phyloP scores from a whole-genome alignment of 2,797 vertebrate species.

The Erithacus rubecula region DNA sequence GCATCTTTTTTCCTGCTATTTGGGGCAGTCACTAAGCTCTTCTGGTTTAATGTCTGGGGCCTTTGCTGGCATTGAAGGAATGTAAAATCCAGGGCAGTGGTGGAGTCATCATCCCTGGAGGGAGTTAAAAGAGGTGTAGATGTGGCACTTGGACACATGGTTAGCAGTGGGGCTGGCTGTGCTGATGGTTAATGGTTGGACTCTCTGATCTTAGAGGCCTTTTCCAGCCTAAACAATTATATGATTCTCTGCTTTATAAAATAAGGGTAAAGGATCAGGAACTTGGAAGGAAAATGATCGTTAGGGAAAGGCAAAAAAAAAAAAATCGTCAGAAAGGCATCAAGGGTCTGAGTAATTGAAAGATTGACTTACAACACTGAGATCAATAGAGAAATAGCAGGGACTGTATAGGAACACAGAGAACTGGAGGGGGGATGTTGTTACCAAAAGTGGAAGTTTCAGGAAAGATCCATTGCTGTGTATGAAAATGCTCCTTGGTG shows the following conservation, averaged over 20 bases:
- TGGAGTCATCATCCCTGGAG: not conserved
- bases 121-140: not conserved
- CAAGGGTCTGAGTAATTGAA: conserved; percentile 48
- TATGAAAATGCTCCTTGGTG: not conserved
- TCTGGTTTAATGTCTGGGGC: not conserved
- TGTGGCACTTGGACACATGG: not conserved
- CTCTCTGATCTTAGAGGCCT: not conserved
- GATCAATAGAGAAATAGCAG: conserved; percentile 41
- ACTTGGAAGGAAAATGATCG: conserved; percentile 25
- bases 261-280: conserved; percentile 7
- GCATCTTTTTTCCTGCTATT: not conserved
- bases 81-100: not conserved
- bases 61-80: not conserved
- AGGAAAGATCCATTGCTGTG: not conserved
- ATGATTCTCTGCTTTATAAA: conserved; percentile 9
- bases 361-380: conserved; percentile 46
- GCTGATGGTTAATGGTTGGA: not conserved
- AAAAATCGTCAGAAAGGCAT: conserved; percentile 8
- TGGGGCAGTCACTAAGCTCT: not conserved
- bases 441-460: not conserved
- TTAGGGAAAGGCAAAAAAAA: conserved; percentile 15
- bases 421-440: not conserved
- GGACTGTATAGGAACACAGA: not conserved
- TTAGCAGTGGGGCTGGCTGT: not conserved
- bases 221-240: not conserved